phyloP scores from a whole-genome alignment of 2,888 invertebrate genomes.

The Deilephila elpenor region DNA sequence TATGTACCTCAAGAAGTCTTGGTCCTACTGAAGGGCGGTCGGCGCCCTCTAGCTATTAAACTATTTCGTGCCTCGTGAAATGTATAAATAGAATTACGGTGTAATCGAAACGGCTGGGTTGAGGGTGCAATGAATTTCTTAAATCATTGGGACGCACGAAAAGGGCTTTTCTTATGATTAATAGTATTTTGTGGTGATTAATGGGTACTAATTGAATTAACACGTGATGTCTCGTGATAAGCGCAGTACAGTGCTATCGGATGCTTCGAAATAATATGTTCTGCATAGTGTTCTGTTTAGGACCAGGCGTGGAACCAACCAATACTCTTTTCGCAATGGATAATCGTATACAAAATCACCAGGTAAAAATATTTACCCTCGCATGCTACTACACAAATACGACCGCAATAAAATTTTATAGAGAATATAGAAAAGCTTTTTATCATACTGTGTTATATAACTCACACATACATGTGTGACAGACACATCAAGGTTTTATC shows the following conservation, averaged over 20 bases:
- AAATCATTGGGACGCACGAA: not conserved
- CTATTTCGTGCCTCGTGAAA: constrained; percentile 13
- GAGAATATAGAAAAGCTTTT: not conserved
- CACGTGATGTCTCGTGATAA: too few species aligned
- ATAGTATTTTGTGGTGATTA: not conserved
- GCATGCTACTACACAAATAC: too few species aligned
- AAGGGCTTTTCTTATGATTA: not conserved
- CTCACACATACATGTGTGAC: not conserved
- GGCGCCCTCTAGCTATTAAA: constrained; percentile 6
- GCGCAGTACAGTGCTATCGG: too few species aligned
- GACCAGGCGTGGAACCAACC: too few species aligned
- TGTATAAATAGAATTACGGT: not conserved
- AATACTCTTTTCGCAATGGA: too few species aligned
- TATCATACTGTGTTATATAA: not conserved
- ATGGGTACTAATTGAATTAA: too few species aligned
- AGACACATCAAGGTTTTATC: not conserved
- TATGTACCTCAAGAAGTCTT: not conserved
- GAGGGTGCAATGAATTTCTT: not conserved
- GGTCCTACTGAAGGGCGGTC: constrained; percentile 10
- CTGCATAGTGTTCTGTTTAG: too few species aligned
- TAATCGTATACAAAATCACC: too few species aligned
- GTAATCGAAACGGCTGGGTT: not conserved
- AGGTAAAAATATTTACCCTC: too few species aligned
- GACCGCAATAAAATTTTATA: too few species aligned
- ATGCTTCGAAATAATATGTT: too few species aligned